Base-by-base conservation (phyloP, 1,140 invertebrate genomes). In the Andrena cerasifolii region DNA sequence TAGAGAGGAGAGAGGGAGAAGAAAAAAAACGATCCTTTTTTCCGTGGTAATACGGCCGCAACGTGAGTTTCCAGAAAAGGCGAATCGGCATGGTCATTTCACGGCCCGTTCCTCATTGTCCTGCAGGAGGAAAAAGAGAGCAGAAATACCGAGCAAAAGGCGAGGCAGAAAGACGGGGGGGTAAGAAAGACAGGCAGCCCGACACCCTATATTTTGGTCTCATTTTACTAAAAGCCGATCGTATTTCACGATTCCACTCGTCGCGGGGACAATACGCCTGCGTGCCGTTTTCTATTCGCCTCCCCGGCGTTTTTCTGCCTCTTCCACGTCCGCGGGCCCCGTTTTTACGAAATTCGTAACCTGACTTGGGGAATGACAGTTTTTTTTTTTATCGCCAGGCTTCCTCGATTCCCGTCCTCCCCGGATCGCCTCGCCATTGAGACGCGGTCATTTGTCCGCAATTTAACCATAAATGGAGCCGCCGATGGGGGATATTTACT, bases 151-250 rank as follows among this genome's bases (percentile, higher is more conserved):
- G 47, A 63, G 26, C 33, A 49, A n/a, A n/a, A n/a, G n/a, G 49
- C 16, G 56, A 33, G 43, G 47, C n/a, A 14, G 14, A 18, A 4
- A 36, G 26, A 12, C 2, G 28, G 26, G 33, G 56, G 62, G 36
- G 61, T 45, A 43, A 43, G 47, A 45, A 62, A 81, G 21, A 26
- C 51, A 43, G 63, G 62, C 54, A 79, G 78, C 58, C 63, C 78
- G 82, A 89, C 88, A 89, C 85, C 84, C 85, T 90, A 88, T 89
- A 90, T 90, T 91, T 89, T 88, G 79, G 87, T 89, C 87, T 90
- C 88, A 88, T 91, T 91, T 91, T 91, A 91, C 90, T 91, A 91
- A 91, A 91, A 91, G 89, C 88, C 77, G 89, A 90, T 91, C 89
- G 82, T 90, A 90, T 91, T 91, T 91, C 89, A 89, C 83, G 79